Percentiles rank a stretch among this genome's conserved stretches.
Conservation (phyloP, 2,888 invertebrate species). For the Torymus aiolomorphi region DNA sequence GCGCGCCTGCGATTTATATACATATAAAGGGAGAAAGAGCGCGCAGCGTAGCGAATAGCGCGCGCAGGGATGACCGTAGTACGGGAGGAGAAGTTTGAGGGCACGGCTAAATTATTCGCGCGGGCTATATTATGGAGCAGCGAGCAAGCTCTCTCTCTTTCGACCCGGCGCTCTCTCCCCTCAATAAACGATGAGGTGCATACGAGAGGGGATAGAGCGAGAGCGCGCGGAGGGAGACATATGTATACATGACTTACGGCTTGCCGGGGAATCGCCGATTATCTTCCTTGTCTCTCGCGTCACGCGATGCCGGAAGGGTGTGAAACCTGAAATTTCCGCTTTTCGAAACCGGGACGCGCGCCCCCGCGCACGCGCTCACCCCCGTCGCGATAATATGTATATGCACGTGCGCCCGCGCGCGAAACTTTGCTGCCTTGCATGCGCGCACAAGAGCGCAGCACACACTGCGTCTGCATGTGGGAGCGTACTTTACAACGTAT, state of each 20-base stretch:
- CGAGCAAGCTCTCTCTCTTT: background rate
- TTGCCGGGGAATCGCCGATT: slow-evolving; percentile 37
- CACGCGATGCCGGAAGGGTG: slow-evolving; percentile 46
- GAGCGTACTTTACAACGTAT: slow-evolving; percentile 5
- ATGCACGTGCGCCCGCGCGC: no score
- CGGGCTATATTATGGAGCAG: slow-evolving; percentile 29
- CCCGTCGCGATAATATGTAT: no score
- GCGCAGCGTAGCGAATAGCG: background rate
- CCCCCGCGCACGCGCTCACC: no score
- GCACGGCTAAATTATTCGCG: slow-evolving; percentile 33
- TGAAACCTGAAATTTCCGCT: slow-evolving; percentile 51
- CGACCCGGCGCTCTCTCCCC: background rate
- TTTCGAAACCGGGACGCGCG: slow-evolving; percentile 27
- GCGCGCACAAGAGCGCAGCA: background rate
- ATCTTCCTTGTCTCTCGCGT: slow-evolving; percentile 40
- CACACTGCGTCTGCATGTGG: background rate
- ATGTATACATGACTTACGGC: slow-evolving; percentile 22
- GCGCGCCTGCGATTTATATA: slow-evolving; percentile 5
- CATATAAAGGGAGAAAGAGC: slow-evolving; percentile 9
- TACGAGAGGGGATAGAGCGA: background rate
- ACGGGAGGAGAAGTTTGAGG: slow-evolving; percentile 12
- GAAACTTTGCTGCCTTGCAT: background rate
- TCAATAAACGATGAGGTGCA: slow-evolving; percentile 53
- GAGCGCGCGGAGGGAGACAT: background rate
- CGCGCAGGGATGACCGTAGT: background rate